These are phyloP conservation scores for Pomatostomus ruficeps DNA, from an alignment of 2,113 vertebrate species.

Conservation along the genomic window DNA sequence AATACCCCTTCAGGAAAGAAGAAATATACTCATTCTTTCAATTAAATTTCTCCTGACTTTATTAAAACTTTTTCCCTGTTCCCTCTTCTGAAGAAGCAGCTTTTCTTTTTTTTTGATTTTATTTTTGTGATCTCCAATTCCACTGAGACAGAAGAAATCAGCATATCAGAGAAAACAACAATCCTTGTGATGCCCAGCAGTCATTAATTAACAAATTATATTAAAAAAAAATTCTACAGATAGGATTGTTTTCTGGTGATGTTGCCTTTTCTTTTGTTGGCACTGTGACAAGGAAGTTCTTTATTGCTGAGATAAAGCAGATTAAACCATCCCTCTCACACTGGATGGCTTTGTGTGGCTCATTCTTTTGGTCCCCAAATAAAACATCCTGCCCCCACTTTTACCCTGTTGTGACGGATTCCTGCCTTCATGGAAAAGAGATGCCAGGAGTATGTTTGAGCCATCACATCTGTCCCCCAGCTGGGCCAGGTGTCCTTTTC, in stretches of 20 bases:
- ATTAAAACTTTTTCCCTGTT: constrained; percentile 1
- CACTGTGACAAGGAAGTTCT: background rate
- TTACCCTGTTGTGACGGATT: background rate
- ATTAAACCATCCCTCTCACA: background rate
- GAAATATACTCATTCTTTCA: constrained; percentile 13
- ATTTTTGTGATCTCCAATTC: constrained; percentile 45
- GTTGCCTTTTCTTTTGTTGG: constrained; percentile 29
- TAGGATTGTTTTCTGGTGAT: constrained; percentile 39
- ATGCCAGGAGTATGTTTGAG: rapidly evolving
- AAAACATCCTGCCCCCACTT: background rate
- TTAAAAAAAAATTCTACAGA: constrained; percentile 3
- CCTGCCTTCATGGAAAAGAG: background rate
- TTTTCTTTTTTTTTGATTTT: background rate
- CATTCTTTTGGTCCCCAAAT: background rate
- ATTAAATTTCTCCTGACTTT: constrained; percentile 46
- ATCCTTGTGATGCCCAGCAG: constrained; percentile 57
- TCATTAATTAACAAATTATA: constrained; percentile 62
- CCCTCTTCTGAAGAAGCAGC: background rate
- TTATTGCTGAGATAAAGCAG: constrained; percentile 6
- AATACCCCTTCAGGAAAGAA: constrained; percentile 8
- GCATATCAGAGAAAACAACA: constrained; percentile 61
- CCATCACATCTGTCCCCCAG: rapidly evolving
- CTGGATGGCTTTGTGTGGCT: background rate
- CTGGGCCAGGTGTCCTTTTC: background rate
- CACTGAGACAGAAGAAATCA: constrained; percentile 45